These are phyloP conservation scores for Poeciliopsis gracilis DNA, from an alignment of 2,797 vertebrate species.

Conservation along the genomic window DNA sequence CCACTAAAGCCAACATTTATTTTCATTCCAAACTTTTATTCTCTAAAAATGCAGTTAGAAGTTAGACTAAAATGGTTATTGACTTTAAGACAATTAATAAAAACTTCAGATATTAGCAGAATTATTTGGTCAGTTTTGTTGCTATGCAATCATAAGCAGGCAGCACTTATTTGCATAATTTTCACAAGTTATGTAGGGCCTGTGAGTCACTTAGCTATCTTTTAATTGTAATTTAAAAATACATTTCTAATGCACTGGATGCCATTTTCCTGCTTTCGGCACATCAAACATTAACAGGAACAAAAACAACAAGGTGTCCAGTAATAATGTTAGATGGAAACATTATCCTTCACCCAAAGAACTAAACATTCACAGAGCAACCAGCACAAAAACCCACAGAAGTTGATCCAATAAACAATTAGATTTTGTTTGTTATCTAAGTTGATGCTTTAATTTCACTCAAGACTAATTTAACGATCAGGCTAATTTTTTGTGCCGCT, in stretches of 20 bases:
- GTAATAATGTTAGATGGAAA: background rate
- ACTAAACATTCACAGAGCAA: conserved; percentile 1
- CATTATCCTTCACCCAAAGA: conserved; percentile 1
- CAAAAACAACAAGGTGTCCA: background rate
- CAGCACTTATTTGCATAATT: background rate
- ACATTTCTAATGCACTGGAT: background rate
- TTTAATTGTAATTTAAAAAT: background rate
- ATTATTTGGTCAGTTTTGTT: background rate
- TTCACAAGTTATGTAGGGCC: background rate
- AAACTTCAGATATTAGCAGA: background rate
- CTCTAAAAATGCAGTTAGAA: background rate
- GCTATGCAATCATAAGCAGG: background rate
- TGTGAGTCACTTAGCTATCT: background rate
- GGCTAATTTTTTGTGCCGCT: background rate
- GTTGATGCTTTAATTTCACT: conserved; percentile 8
- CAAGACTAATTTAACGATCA: conserved; percentile 4
- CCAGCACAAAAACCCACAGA: background rate
- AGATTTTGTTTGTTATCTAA: background rate
- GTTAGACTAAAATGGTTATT: background rate
- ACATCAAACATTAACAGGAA: background rate
- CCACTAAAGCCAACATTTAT: background rate
- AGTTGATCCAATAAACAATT: background rate
- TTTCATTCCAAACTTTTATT: background rate
- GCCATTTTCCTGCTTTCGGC: background rate
- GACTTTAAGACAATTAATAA: background rate